Conservation (phyloP, 1,140 invertebrate species). For the Eufriesea mexicana region DNA sequence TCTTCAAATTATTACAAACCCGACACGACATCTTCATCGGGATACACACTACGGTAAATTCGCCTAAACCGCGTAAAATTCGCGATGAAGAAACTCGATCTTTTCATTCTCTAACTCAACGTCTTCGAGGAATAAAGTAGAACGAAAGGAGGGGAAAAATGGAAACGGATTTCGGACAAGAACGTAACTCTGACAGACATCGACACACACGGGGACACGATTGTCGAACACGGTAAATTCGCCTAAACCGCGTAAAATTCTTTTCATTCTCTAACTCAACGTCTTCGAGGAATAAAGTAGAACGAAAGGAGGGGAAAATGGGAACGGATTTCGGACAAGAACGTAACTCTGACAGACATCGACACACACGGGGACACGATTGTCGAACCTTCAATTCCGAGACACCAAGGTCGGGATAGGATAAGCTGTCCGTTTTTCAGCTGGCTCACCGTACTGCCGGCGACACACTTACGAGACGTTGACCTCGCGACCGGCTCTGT, state of each 20-base stretch:
- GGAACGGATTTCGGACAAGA: neutral
- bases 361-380: conserved; percentile 15
- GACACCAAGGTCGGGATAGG: conserved; percentile 53
- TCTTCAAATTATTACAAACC: neutral
- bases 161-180: neutral
- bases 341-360: neutral
- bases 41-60: no score
- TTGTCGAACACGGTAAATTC: conserved; percentile 12
- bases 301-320: neutral
- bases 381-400: conserved; percentile 51
- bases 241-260: no score
- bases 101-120: no score
- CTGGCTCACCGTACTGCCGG: conserved; percentile 27
- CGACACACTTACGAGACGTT: conserved; percentile 69
- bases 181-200: neutral
- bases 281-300: neutral
- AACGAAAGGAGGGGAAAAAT: neutral
- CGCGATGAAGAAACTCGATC: no score
- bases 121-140: neutral
- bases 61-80: no score
- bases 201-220: conserved; percentile 7
- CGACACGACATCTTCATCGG: neutral
- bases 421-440: conserved; percentile 64
- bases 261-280: no score
- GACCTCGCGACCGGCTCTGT: conserved; percentile 62